Conservation (phyloP, 2,888 invertebrate species). For the Parochlus steinenii region DNA sequence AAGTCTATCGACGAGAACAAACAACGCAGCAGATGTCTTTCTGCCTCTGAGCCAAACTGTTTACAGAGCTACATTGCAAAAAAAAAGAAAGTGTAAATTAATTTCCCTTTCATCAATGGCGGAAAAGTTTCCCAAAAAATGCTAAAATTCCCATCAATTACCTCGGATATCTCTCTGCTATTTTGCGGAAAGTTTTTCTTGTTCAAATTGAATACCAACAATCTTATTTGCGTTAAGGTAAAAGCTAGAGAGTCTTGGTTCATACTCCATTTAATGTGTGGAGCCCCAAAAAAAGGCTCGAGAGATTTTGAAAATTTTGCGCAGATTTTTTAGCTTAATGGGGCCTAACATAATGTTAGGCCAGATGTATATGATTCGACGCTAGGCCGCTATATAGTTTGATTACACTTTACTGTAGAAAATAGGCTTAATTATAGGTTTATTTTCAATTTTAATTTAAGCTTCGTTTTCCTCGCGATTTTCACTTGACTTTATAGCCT, state of each 20-base stretch:
- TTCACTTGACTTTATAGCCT: too few relatives aligned
- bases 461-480: too few relatives aligned
- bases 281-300: too few relatives aligned
- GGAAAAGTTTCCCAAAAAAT: neutral
- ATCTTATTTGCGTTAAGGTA: slow-evolving; percentile 97
- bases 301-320: too few relatives aligned
- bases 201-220: slow-evolving; percentile 86
- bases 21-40: slow-evolving; percentile 90
- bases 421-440: too few relatives aligned
- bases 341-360: too few relatives aligned
- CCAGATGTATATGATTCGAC: too few relatives aligned
- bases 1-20: slow-evolving; percentile 81
- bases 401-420: too few relatives aligned
- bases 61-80: slow-evolving; percentile 52
- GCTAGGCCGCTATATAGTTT: too few relatives aligned
- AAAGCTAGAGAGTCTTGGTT: slow-evolving; percentile 97
- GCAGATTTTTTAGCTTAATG: too few relatives aligned
- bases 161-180: slow-evolving; percentile 76
- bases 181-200: slow-evolving; percentile 91
- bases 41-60: slow-evolving; percentile 90
- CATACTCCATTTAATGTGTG: slow-evolving; percentile 84
- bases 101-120: neutral
- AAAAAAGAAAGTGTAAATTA: neutral
- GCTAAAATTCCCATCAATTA: slow-evolving; percentile 32
- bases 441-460: too few relatives aligned